Evolutionary conservation across 2,113 vertebrate species (phyloP), one percentile per base, ranked within the genome.

Genomic region (Ictalurus furcatus): DNA sequence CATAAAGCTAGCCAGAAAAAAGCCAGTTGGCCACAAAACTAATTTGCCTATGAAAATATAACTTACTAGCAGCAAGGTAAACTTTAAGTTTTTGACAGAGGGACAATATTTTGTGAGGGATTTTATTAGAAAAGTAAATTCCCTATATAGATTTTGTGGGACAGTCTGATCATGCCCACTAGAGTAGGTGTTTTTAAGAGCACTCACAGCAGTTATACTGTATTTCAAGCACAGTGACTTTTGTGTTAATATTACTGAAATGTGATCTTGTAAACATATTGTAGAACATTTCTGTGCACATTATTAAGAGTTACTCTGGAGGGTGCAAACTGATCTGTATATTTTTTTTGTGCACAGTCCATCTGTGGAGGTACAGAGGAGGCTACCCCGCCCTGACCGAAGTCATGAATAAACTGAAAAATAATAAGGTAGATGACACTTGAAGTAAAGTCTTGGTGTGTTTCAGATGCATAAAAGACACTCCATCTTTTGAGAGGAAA

Each of bases 361-460:
- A 99, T 92, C 95, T 99, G 89, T 99, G 98, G 98, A 95, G 97
- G 89, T 99, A 99, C 17, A 97, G 98, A 91, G 98, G 98, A 94
- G 98, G 98, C 89, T 99, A 99, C 87, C 98, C 98, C n/a, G 98
- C 98, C 90, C 98, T 99, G 90, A 99, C 97, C 17, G 98, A 99
- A 90, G 98, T 99, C 95, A 99, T 99, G 98, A 99, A 81, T 93
- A 99, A 99, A 94, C 98, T 99, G 92, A 96, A 93, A 92, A 95
- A 97, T 93, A 98, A 99, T 93, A 95, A 98, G 98, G 98, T 99
- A 96, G 90, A 44, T 40, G 84, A 65, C 89, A 90, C 84, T 12
- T 56, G 19, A 37, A 23, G 5, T 88, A 14, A 16, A 8, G 69
- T 87, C 54, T 87, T 56, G 14, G 14, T 56, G 23, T 78, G 37